Conservation (phyloP, 2,888 invertebrate species). For the Trichacis sp. region DNA sequence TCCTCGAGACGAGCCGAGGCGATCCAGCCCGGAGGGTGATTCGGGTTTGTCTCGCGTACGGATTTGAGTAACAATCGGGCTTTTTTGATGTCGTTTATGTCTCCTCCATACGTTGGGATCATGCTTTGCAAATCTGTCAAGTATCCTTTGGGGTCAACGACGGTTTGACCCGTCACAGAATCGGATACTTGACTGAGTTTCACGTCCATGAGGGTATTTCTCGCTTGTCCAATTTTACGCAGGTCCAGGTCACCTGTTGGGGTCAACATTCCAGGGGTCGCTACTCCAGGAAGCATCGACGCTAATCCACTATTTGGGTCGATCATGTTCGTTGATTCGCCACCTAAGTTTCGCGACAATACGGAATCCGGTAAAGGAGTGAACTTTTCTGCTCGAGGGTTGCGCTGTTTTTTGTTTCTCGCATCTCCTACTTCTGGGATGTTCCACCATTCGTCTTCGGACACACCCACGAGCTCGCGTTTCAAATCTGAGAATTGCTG, state of each 20-base stretch:
- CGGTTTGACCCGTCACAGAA: constrained; percentile 98
- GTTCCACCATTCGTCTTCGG: constrained; percentile 95
- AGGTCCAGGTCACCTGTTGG: constrained; percentile 94
- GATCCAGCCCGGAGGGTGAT: constrained; percentile 99
- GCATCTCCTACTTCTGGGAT: constrained; percentile 99
- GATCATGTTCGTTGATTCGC: constrained; percentile 82
- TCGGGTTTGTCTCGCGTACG: constrained; percentile 97
- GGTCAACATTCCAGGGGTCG: constrained; percentile 87
- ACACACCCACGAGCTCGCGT: constrained; percentile 83
- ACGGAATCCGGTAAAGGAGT: constrained; percentile 98
- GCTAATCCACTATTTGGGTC: constrained; percentile 89
- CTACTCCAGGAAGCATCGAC: constrained; percentile 87
- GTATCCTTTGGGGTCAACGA: constrained; percentile 99
- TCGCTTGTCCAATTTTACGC: constrained; percentile 97
- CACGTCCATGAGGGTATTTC: constrained; percentile 99
- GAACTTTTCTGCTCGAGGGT: constrained; percentile 95
- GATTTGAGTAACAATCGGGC: constrained; percentile 94
- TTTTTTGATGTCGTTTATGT: constrained; percentile 96
- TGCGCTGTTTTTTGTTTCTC: constrained; percentile 94
- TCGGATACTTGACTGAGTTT: constrained; percentile 90
- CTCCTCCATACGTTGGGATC: constrained; percentile 98
- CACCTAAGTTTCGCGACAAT: constrained; percentile 86
- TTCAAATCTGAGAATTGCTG: constrained; percentile 99
- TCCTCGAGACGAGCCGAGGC: constrained; percentile 98
- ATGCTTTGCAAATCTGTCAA: constrained; percentile 99